Percentiles rank a stretch among this genome's conserved stretches.
Conservation (phyloP, 2,888 invertebrate species). For the Oxyteleia sp. region DNA sequence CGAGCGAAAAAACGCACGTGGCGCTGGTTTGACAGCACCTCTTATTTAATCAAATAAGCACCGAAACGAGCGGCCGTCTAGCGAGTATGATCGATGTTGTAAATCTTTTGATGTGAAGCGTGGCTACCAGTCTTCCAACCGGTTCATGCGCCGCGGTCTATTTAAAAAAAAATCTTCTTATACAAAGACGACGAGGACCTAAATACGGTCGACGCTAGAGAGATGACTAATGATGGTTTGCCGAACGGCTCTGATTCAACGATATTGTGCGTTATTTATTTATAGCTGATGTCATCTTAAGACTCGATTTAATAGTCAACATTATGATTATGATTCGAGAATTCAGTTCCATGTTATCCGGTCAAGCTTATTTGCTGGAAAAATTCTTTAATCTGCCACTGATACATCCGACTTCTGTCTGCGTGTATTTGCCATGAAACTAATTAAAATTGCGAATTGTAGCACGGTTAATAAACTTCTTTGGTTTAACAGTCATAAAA, state of each 20-base stretch:
- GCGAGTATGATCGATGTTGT: constrained; percentile 71
- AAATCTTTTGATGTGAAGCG: constrained; percentile 73
- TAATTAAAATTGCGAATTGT: constrained; percentile 23
- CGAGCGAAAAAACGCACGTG: constrained; percentile 55
- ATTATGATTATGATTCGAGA: constrained; percentile 23
- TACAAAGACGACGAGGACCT: constrained; percentile 40
- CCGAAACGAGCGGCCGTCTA: constrained; percentile 67
- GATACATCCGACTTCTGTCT: neutral
- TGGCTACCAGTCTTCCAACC: constrained; percentile 67
- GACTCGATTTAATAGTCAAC: constrained; percentile 30
- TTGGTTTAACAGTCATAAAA: neutral
- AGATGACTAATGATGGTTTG: constrained; percentile 59
- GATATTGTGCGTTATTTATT: constrained; percentile 55
- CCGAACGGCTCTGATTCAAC: constrained; percentile 34
- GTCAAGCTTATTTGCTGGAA: constrained; percentile 1
- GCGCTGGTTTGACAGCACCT: constrained; percentile 47
- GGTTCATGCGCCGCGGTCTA: constrained; percentile 56
- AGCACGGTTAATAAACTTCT: constrained; percentile 14
- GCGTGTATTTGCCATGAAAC: neutral
- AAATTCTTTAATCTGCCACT: neutral
- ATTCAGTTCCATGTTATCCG: constrained; percentile 23
- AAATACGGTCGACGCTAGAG: constrained; percentile 50
- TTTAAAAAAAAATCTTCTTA: constrained; percentile 49
- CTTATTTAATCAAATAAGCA: constrained; percentile 74
- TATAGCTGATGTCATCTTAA: constrained; percentile 41